phyloP scores from a whole-genome alignment of 2,113 vertebrate species.

The Haemorhous mexicanus region DNA sequence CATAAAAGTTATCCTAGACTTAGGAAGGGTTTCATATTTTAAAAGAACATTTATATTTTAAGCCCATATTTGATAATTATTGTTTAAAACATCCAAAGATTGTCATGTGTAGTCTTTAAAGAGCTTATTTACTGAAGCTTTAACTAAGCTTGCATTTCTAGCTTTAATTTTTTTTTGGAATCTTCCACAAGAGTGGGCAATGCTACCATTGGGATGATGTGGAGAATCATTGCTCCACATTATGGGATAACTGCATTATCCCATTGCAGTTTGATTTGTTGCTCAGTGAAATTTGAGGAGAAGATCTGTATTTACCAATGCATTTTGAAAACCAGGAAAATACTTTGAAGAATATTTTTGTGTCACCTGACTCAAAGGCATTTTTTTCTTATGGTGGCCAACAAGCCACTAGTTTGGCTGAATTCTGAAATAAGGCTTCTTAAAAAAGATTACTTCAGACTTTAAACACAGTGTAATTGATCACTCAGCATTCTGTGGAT shows the following conservation, averaged over 20 bases:
- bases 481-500: not conserved
- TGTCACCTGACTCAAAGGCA: not conserved
- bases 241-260: no score
- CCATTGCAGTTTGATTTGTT: not conserved
- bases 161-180: not conserved
- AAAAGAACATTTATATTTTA: not conserved
- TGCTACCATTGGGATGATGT: not conserved
- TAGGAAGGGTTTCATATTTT: not conserved
- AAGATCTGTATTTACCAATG: not conserved
- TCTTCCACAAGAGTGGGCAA: not conserved
- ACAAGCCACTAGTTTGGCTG: not conserved
- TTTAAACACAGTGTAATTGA: not conserved
- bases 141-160: not conserved
- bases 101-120: not conserved
- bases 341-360: not conserved
- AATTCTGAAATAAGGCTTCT: not conserved
- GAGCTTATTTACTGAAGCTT: not conserved
- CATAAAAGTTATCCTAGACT: not conserved
- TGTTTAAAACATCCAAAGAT: not conserved
- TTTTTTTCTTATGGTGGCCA: not conserved
- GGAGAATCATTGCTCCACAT: not conserved
- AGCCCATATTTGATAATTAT: not conserved
- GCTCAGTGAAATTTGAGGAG: not conserved
- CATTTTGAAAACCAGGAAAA: not conserved
- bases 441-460: not conserved